Conservation (phyloP, 2,113 vertebrate species). For the Rhea americana region DNA sequence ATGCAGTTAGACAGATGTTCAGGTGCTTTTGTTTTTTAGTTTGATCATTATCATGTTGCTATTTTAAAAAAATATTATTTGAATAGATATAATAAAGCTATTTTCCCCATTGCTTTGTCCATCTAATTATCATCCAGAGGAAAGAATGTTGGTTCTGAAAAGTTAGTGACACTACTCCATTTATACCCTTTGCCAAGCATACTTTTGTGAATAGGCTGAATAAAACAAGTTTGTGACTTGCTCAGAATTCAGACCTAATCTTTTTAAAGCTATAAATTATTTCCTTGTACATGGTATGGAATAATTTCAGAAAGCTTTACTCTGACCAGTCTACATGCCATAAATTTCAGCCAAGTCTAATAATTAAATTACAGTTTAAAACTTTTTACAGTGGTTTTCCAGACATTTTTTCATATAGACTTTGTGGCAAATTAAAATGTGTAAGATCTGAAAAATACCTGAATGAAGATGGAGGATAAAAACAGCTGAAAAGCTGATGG, state of each 20-base stretch:
- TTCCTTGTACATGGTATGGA: neutral
- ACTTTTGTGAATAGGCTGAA: neutral
- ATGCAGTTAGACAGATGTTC: neutral
- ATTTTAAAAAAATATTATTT: neutral
- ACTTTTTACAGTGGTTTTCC: neutral
- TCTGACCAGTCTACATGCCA: neutral
- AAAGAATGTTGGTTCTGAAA: neutral
- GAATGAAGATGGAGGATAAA: too few species aligned
- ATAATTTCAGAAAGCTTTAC: neutral
- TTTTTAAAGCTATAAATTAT: conserved; percentile 4
- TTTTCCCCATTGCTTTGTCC: neutral
- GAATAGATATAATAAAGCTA: neutral
- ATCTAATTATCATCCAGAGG: neutral
- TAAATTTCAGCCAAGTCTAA: neutral
- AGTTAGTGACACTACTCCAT: neutral
- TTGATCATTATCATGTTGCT: neutral
- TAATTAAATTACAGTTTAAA: conserved; percentile 9
- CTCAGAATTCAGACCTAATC: conserved; percentile 2
- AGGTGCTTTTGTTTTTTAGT: neutral
- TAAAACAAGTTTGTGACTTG: neutral
- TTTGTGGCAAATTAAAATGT: neutral
- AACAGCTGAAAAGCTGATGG: neutral
- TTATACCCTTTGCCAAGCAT: neutral
- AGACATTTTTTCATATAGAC: neutral
- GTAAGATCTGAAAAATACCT: neutral